Base-by-base conservation (phyloP, 2,797 vertebrate genomes). In the Steatocranus sp. region DNA sequence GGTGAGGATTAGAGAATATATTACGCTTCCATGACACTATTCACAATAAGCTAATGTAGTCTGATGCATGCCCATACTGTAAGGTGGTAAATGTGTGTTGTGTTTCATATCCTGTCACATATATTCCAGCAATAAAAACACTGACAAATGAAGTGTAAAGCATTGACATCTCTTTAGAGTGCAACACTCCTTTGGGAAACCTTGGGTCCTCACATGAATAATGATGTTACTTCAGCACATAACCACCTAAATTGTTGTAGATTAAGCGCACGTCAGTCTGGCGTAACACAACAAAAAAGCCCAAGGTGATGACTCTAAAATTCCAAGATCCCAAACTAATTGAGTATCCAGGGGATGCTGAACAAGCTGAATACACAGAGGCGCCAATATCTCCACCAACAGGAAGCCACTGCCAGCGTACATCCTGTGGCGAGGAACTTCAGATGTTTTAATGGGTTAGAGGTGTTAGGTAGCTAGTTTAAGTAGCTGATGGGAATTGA, bases 251-350 rank as follows among this genome's bases (percentile, higher is more conserved):
- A 70, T 30, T 48, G 41, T 48, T 73, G 66, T 46, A 73, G 41
- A 73, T 73, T 25, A 73, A 73, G 41, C 10, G 0, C 15, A 8
- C 4, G 11, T 30, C 9, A 43, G 23, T 30, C 10, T 73, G 66
- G 41, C 1, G 15, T 41, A 73, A 27, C 66, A 48, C 41, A 73
- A 48, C 23, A 48, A 48, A 73, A 73, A 43, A 48, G 27, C 41
- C 66, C 41, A 73, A 48, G 15, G 66, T 73, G 66, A 73, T 48
- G 66, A 73, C 66, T 73, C 25, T 27, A 12, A 48, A 73, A 23
- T 30, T 73, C 25, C 25, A 0, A 30, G 66, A 73, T 73, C 41
- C 41, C 66, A 73, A 48, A 46, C 66, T 73, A 70, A 70, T 70
- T 70, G 25, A 73, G 41, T 18, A 73, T 73, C 25, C 66, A 48